Evolutionary conservation across 2,797 vertebrate species (phyloP), one percentile per base, ranked within the genome.

Genomic region (Spondyliosoma cantharus): DNA sequence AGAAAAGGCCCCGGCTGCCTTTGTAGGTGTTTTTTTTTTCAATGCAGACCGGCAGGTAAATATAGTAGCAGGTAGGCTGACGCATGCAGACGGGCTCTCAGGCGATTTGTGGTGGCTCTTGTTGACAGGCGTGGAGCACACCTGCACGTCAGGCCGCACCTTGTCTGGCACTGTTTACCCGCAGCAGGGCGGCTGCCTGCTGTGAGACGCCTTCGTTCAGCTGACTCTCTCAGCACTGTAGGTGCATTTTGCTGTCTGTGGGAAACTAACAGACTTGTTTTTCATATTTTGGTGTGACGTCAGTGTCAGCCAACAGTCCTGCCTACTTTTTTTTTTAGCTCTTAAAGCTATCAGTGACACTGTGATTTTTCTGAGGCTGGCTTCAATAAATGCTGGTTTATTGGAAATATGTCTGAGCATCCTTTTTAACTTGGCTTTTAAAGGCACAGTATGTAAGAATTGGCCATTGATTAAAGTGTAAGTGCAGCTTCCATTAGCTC

Each of bases 81-180:
- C 76, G 59, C 25, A 48, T 7, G 60, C 58, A 70, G 77, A 60
- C 66, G 16, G 24, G 45, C 27, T 50, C 53, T 81, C 73, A 62
- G 72, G 66, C 2, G 3, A 54, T 53, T 67, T 80, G 83, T 17
- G 73, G 65, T 73, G 42, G 20, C 11, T 73, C 13, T 61, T 87
- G 84, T 79, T 85, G 74, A 85, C 53, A 74, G 62, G 68, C 4
- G 14, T 15, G 45, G 60, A 67, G 61, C 71, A 62, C 82, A 88
- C 83, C 83, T 88, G 89, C 71, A 65, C 69, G 83, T 85, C 56
- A 43, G 81, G 58, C 83, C 87, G 76, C 80, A 77, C 86, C 86
- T 83, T 56, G 82, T 83, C 84, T 84, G 71, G 22, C 53, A n/a
- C 49, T 62, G 43, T 83, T 82, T 71, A 45, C 58, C 37, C 16